These are phyloP conservation scores for Pachypeltis micranthus DNA, from an alignment of 1,140 invertebrate species.

Conservation along the genomic window DNA sequence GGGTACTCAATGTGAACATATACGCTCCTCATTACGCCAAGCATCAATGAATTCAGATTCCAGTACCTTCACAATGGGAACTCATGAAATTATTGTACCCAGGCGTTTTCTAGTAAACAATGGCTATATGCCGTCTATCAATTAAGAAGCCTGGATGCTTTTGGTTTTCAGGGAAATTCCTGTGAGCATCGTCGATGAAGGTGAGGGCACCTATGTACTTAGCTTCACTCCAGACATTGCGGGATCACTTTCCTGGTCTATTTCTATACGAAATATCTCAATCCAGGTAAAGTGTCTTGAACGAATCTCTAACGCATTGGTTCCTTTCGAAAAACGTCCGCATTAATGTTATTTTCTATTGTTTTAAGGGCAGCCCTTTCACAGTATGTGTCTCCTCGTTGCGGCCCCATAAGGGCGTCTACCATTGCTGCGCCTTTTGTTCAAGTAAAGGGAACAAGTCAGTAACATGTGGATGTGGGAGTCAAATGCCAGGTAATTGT, in stretches of 20 bases:
- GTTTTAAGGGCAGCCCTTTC: slow-evolving; percentile 52
- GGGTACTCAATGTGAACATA: too few species aligned
- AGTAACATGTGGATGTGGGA: slow-evolving; percentile 53
- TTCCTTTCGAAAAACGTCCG: too few species aligned
- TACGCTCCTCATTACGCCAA: too few species aligned
- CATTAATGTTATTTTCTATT: too few species aligned
- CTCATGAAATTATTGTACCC: too few species aligned
- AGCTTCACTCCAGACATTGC: slow-evolving; percentile 44
- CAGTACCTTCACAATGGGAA: too few species aligned
- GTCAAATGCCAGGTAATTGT: slow-evolving; percentile 56
- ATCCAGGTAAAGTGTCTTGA: too few species aligned
- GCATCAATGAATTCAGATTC: too few species aligned
- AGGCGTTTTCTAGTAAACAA: too few species aligned
- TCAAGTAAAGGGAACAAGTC: slow-evolving; percentile 58
- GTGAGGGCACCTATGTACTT: slow-evolving; percentile 48
- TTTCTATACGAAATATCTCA: slow-evolving; percentile 44
- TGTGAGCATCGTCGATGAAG: slow-evolving; percentile 42
- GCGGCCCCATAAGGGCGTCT: slow-evolving; percentile 48
- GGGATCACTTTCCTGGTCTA: slow-evolving; percentile 44
- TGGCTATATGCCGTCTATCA: too few species aligned
- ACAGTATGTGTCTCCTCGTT: slow-evolving; percentile 35
- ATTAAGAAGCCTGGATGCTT: too few species aligned
- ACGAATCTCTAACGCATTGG: too few species aligned
- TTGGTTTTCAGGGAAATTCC: slow-evolving; percentile 28
- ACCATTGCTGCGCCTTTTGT: slow-evolving; percentile 70